Percentiles rank a stretch among this genome's conserved stretches.
Evolutionary conservation across 92 coral and sea anemone species (phyloP).

Genomic region (Phenganax stokvisi): DNA sequence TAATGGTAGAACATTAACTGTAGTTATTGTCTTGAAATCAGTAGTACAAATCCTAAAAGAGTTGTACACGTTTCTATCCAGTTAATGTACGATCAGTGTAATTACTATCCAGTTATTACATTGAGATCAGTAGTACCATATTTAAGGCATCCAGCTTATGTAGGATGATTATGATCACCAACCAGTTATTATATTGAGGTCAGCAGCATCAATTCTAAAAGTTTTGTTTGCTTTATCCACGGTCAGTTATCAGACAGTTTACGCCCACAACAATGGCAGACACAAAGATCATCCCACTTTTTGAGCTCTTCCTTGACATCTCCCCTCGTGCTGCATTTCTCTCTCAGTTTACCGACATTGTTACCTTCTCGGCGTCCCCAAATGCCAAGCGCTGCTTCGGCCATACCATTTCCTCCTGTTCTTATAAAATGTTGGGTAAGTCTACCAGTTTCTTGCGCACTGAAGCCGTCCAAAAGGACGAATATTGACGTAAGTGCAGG

Average conservation of each 20-base stretch:
- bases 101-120: no score
- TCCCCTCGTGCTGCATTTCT: not conserved
- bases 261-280: constrained; percentile 23
- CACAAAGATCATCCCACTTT: not conserved
- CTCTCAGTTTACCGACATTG: not conserved
- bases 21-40: no score
- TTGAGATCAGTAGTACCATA: no score
- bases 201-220: no score
- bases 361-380: not conserved
- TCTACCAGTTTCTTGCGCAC: not conserved
- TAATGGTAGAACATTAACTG: no score
- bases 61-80: no score
- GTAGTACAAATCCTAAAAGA: no score
- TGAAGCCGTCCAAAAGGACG: not conserved
- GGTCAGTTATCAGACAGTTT: not conserved
- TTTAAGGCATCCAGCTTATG: no score
- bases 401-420: not conserved
- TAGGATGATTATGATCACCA: not conserved
- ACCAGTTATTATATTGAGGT: not conserved
- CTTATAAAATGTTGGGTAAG: not conserved
- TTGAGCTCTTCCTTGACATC: not conserved
- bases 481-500: no score
- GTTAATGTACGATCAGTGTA: no score
- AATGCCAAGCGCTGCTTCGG: not conserved
- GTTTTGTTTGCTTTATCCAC: not conserved